phyloP scores from a whole-genome alignment of 2,888 invertebrate genomes.

The Hirtodrosophila histrioides region DNA sequence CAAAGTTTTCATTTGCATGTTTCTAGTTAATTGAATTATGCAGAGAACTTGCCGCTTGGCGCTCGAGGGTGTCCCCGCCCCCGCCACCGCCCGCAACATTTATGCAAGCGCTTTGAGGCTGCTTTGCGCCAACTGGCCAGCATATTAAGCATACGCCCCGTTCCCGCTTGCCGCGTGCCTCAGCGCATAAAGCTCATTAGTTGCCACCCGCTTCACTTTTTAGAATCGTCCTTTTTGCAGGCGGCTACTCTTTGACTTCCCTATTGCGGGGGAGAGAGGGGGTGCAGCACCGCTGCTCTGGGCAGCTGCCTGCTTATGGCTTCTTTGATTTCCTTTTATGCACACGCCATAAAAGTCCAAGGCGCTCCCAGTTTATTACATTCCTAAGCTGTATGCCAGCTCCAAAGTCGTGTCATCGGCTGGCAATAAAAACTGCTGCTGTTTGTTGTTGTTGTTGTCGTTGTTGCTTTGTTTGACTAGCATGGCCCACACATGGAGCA shows the following conservation, averaged over 20 bases:
- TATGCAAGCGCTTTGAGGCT: constrained; percentile 62
- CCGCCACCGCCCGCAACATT: constrained; percentile 33
- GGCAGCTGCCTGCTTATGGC: constrained; percentile 27
- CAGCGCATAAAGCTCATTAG: constrained; percentile 55
- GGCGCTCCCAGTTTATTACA: constrained; percentile 67
- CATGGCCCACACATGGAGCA: constrained; percentile 41
- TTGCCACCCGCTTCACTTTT: constrained; percentile 14
- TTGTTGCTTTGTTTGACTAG: constrained; percentile 22
- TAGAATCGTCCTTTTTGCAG: neutral
- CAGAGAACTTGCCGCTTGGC: constrained; percentile 68
- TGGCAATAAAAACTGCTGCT: constrained; percentile 56
- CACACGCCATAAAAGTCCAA: constrained; percentile 61
- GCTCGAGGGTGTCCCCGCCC: constrained; percentile 41
- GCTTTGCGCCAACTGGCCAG: constrained; percentile 41
- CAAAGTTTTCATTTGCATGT: constrained; percentile 76
- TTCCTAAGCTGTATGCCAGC: constrained; percentile 62
- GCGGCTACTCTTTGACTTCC: constrained; percentile 57
- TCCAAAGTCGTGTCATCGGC: constrained; percentile 68
- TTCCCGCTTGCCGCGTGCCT: constrained; percentile 1
- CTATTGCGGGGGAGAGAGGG: constrained; percentile 1
- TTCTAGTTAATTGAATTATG: constrained; percentile 78
- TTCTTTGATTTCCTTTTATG: constrained; percentile 74
- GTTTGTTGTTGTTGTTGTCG: constrained; percentile 9
- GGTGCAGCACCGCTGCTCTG: constrained; percentile 6
- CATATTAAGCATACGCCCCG: constrained; percentile 68